Base-by-base conservation (phyloP, 2,888 invertebrate species). In the Strigamia maritima region DNA sequence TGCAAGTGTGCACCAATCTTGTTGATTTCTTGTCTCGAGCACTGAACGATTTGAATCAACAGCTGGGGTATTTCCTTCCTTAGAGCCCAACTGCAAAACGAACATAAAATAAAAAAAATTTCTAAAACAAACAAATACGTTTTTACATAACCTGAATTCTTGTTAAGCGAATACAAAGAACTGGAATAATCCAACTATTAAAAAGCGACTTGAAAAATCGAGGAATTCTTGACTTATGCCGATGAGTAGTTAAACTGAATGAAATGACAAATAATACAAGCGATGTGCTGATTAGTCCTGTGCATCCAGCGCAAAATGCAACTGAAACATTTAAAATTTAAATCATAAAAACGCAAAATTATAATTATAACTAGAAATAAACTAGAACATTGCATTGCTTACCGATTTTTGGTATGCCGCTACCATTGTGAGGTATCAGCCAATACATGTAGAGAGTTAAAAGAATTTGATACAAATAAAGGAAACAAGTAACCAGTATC, bases 401-500 rank as follows among this genome's bases (percentile, higher is more conserved):
- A 76, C 76, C 44, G 44, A 76, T 76, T 35, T 10, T 38, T 19
- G 76, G 76, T 10, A 24, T 14, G 3, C 16, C n/a, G 76, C 76
- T 76, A n/a, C 76, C 76, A 40, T 12, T 40, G 14, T 44, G n/a
- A 14, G 76, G 40, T 38, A 38, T 24, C n/a, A 38, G 16, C 19
- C 24, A 76, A 14, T 76, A 24, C 19, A 76, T 19, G 40, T 76
- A 16, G 8, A 44, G 12, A 16, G 3, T 8, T 10, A 76, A 38
- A 22, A 76, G 10, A 0, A 76, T n/a, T 35, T 31, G 22, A 16
- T 76, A 76, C 16, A 76, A 35, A 10, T 31, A 8, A 35, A 35
- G 31, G 31, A 76, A 76, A 76, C 76, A 28, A 3, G 8, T 0
- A 4, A 35, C 22, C n/a, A 35, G 14, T 14, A 76, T 76, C 31